Conservation (phyloP, 1,140 invertebrate species). For the Augochlora pura region DNA sequence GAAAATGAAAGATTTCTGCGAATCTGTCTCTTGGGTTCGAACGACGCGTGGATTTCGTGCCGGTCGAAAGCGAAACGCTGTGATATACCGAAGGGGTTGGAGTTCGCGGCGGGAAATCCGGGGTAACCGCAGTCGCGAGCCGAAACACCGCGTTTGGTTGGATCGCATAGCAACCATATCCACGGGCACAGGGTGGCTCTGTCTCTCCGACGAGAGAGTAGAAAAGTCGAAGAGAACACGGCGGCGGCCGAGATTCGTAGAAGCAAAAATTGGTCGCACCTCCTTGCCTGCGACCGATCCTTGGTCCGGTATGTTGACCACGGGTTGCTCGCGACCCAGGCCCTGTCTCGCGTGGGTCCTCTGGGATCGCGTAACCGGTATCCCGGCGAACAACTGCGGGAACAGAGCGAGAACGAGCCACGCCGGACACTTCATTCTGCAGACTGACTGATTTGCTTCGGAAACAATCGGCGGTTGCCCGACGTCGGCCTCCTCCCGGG, state of each 20-base stretch:
- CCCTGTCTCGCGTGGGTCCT: slow-evolving; percentile 69
- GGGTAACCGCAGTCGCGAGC: slow-evolving; percentile 5
- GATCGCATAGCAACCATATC: slow-evolving; percentile 22
- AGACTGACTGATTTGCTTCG: slow-evolving; percentile 67
- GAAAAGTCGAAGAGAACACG: too few relatives aligned
- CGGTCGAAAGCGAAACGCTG: too few relatives aligned
- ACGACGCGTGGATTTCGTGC: too few relatives aligned
- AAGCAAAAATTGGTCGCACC: slow-evolving; percentile 63
- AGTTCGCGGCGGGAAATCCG: too few relatives aligned
- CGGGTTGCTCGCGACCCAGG: slow-evolving; percentile 61
- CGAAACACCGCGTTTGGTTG: not conserved
- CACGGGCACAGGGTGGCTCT: not conserved
- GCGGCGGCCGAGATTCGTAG: too few relatives aligned
- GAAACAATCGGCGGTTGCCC: slow-evolving; percentile 60
- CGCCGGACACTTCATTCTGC: slow-evolving; percentile 71
- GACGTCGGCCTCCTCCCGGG: slow-evolving; percentile 65
- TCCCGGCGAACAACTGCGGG: slow-evolving; percentile 56
- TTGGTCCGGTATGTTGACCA: slow-evolving; percentile 71
- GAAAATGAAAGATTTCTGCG: too few relatives aligned
- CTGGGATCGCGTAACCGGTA: slow-evolving; percentile 60
- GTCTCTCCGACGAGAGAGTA: too few relatives aligned
- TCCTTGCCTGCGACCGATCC: slow-evolving; percentile 74
- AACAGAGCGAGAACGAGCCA: slow-evolving; percentile 62
- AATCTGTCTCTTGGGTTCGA: too few relatives aligned
- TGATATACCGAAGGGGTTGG: too few relatives aligned